These are phyloP conservation scores for Cromileptes altivelis DNA, from an alignment of 2,113 vertebrate genomes.

Conservation along the genomic window DNA sequence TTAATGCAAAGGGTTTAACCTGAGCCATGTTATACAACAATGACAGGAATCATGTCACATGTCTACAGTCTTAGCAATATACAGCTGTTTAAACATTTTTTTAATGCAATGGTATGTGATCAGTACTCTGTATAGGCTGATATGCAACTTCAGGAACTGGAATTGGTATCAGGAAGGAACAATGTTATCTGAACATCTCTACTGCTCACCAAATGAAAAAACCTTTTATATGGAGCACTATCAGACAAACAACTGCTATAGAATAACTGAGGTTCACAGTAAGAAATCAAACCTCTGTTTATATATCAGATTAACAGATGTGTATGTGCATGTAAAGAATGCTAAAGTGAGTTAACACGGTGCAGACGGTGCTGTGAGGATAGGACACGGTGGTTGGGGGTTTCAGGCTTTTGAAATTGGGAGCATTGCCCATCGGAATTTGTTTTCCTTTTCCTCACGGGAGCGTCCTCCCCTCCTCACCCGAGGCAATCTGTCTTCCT, in stretches of 20 bases:
- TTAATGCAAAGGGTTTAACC: no score
- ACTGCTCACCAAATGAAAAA: background rate
- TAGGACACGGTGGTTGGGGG: background rate
- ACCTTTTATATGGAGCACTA: background rate
- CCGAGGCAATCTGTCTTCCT: slow-evolving; percentile 80
- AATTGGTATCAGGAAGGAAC: no score
- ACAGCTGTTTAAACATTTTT: no score
- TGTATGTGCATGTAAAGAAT: background rate
- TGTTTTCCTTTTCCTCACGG: slow-evolving; percentile 62
- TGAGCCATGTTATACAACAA: no score
- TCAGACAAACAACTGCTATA: background rate
- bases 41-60: no score
- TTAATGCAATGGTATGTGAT: no score
- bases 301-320: slow-evolving; percentile 33
- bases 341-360: slow-evolving; percentile 16
- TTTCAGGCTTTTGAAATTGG: slow-evolving; percentile 46
- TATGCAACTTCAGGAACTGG: no score
- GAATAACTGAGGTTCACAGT: slow-evolving; percentile 43
- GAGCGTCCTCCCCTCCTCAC: slow-evolving; percentile 47
- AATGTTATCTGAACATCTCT: no score
- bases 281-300: slow-evolving; percentile 24
- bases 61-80: no score
- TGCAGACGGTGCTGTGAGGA: slow-evolving; percentile 20
- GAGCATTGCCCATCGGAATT: slow-evolving; percentile 65
- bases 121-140: no score